Percentiles rank a stretch among this genome's conserved stretches.
Evolutionary conservation across 2,113 vertebrate species (phyloP).

Genomic region (Phoxinus phoxinus): DNA sequence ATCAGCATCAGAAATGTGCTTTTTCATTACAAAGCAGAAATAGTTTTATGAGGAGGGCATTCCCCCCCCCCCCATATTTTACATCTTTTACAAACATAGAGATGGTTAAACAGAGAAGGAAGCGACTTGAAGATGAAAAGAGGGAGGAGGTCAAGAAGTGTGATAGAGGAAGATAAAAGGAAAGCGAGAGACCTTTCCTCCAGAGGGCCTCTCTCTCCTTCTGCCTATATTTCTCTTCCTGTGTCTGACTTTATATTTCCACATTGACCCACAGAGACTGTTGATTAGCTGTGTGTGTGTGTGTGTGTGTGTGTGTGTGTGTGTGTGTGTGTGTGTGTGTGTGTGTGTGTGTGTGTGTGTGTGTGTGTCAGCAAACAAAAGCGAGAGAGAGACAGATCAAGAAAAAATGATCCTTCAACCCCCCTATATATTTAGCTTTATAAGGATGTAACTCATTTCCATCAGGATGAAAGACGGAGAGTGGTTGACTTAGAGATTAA

Average conservation of each 20-base stretch:
- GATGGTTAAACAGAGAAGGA: background rate
- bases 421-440: slow-evolving; percentile 4
- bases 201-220: background rate
- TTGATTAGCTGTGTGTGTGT: slow-evolving; percentile 9
- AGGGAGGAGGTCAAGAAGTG: slow-evolving; percentile 8
- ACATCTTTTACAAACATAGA: background rate
- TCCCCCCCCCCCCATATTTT: no score
- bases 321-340: background rate
- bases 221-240: slow-evolving; percentile 9
- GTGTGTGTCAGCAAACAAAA: background rate
- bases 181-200: background rate
- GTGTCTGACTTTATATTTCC: slow-evolving; percentile 33
- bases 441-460: background rate
- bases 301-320: background rate
- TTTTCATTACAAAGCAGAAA: background rate
- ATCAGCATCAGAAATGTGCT: background rate
- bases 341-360: background rate
- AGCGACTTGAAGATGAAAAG: background rate
- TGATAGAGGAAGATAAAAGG: slow-evolving; percentile 37
- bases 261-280: slow-evolving; percentile 24
- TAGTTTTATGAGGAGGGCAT: background rate
- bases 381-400: background rate
- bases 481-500: background rate
- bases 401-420: background rate
- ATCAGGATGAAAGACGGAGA: background rate